Evolutionary conservation across 1,140 invertebrate genomes (phyloP).

Genomic region (Bombus sylvicola): DNA sequence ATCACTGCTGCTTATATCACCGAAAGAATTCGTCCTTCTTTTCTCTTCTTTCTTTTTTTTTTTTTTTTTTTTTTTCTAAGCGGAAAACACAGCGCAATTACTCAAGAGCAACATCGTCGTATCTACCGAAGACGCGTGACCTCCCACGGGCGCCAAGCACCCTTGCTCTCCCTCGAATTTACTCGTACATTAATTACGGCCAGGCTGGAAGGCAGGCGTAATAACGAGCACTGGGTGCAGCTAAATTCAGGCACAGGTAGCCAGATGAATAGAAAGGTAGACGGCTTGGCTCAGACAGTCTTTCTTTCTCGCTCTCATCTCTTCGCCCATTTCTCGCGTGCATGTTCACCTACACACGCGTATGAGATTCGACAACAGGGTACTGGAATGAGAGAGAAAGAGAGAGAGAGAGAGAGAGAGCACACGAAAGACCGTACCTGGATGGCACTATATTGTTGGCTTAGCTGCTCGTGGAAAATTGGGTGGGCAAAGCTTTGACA

Average conservation of each 20-base stretch:
- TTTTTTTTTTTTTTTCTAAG: background rate
- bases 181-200: constrained; percentile 50
- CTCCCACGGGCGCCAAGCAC: background rate
- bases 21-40: background rate
- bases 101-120: background rate
- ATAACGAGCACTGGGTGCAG: constrained; percentile 48
- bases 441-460: constrained; percentile 69
- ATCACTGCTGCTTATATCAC: background rate
- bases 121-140: constrained; percentile 18
- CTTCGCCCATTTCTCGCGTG: constrained; percentile 24
- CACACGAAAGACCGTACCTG: constrained; percentile 24
- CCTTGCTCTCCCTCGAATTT: constrained; percentile 35
- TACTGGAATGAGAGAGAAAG: background rate
- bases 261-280: constrained; percentile 56
- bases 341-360: background rate
- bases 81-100: background rate
- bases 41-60: background rate
- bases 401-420: background rate
- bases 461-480: constrained; percentile 72
- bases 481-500: constrained; percentile 73
- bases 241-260: constrained; percentile 53
- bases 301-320: background rate
- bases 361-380: constrained; percentile 18
- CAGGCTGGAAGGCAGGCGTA: constrained; percentile 23
- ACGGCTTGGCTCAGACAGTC: constrained; percentile 4